Evolutionary conservation across 2,113 vertebrate species (phyloP).

Genomic region (Sphaerodactylus townsendi): DNA sequence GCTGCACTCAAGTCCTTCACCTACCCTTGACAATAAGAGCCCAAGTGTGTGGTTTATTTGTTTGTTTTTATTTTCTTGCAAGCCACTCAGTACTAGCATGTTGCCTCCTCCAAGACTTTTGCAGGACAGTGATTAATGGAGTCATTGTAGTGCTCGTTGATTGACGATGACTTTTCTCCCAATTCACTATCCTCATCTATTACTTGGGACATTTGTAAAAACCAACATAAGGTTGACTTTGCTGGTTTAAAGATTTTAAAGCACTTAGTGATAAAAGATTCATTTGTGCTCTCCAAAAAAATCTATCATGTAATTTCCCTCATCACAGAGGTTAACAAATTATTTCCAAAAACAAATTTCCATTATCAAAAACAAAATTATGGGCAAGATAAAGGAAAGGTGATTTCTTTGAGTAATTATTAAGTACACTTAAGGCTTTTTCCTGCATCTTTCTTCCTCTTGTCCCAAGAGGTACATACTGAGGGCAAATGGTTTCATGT

Average conservation of each 20-base stretch:
- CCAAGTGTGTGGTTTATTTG: not conserved
- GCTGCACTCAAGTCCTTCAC: not conserved
- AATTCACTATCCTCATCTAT: constrained; percentile 59
- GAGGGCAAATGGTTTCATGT: not conserved
- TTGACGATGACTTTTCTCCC: constrained; percentile 61
- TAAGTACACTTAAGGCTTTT: not conserved
- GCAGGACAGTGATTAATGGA: constrained; percentile 51
- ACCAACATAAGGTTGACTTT: constrained; percentile 61
- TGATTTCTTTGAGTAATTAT: constrained; percentile 18
- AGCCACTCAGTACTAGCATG: constrained; percentile 4
- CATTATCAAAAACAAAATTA: not conserved
- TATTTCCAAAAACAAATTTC: constrained; percentile 47
- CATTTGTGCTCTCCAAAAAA: constrained; percentile 53
- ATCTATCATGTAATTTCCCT: constrained; percentile 38
- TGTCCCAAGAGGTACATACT: not conserved
- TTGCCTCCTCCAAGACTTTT: constrained; percentile 43
- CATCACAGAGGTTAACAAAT: constrained; percentile 46
- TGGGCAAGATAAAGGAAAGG: constrained; percentile 4
- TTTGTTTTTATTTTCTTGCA: constrained; percentile 25
- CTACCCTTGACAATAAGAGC: not conserved
- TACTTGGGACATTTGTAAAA: constrained; percentile 63
- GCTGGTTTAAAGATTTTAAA: constrained; percentile 54
- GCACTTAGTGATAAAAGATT: constrained; percentile 35
- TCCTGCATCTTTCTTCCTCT: constrained; percentile 3
- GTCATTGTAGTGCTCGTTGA: constrained; percentile 37